Evolutionary conservation across 1,140 invertebrate genomes (phyloP), one percentile per base, ranked within the genome.

Genomic region (Sminthurides bifidus): DNA sequence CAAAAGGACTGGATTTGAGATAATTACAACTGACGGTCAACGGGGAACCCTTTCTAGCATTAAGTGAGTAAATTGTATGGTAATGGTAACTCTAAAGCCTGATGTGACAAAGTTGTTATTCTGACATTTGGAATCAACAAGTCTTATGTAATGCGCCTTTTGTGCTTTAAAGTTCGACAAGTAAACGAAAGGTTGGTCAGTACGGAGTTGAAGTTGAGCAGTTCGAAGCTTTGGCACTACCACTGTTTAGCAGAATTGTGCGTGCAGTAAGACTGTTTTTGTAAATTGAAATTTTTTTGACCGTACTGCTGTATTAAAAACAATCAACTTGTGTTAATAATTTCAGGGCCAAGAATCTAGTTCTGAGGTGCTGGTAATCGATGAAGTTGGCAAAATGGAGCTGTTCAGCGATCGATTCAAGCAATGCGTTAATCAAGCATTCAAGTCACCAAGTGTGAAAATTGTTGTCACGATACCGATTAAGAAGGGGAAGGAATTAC

Each of bases 311-410:
- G n/a, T 5, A 38, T 24, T 27, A 26, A 43, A 17, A 27, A 17
- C 26, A 27, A 15, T 19, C 35, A 30, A 21, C 14, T 17, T 0
- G 15, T 38, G n/a, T 44, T 52, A n/a, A 35, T 43, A 43, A 43
- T 41, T 51, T 63, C 60, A 66, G 15, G 19, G 62, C n/a, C n/a
- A n/a, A n/a, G n/a, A n/a, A 62, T 52, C 45, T 19, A 44, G 23
- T 3, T 27, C 21, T 66, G 60, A 69, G 37, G 44, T 76, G 43
- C 52, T 79, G 24, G 66, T 81, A 10, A 71, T 81, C 24, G 80
- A 82, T 69, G 80, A 82, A 68, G 78, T 82, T 53, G 80, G 80
- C 17, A 81, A 81, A 71, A 81, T 82, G 80, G 80, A 82, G 68
- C 58, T 79, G 33, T 79, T 79, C 37, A 81, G 79, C 61, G 66